Base-by-base conservation (phyloP, 2,797 vertebrate genomes). In the Limnodromus scolopaceus region DNA sequence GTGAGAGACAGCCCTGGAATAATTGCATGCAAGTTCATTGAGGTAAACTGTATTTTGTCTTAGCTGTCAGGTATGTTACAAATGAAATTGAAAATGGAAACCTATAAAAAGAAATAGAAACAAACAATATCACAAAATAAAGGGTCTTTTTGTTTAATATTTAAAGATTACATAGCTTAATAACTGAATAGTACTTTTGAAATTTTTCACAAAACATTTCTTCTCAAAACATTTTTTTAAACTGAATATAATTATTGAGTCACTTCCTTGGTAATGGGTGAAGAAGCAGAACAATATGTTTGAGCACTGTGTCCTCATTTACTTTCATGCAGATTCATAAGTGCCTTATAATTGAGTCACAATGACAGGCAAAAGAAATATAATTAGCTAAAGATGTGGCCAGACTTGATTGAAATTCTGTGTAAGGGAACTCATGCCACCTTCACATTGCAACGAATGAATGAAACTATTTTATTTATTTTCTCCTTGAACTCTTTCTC, bases 41-140 rank as follows among this genome's bases (percentile, higher is more conserved):
- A 75, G 41, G 64, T 39, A 72, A 85, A 38, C 41, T 77, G 53
- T 9, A 66, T 76, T 91, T 80, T 66, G 38, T 32, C 78, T 92
- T 28, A 83, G 84, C 43, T 83, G 61, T 55, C 84, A 72, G 16
- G 16, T 48, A 89, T 77, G 68, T 55, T 89, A 92, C 38, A 72
- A 95, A 92, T 27, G 39, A 89, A 93, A 93, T 4, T 23, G 43
- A 88, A 94, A 93, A 89, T 12, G 32, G 69, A 90, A 92, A 94
- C 76, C 78, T 89, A 96, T 65, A 78, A 84, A 96, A 90, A 93
- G 55, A 96, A 95, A 95, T 32, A 96, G 81, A 94, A 95, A 90
- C 65, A 95, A 75, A 87, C 39, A 93, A 32, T 18, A 83, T 65
- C 48, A 87, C 53, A 92, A 89, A 87, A 88, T 23, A 80, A 89